Evolutionary conservation across 2,888 invertebrate species (phyloP).

Genomic region (Scaptodrosophila latifasciaeformis): DNA sequence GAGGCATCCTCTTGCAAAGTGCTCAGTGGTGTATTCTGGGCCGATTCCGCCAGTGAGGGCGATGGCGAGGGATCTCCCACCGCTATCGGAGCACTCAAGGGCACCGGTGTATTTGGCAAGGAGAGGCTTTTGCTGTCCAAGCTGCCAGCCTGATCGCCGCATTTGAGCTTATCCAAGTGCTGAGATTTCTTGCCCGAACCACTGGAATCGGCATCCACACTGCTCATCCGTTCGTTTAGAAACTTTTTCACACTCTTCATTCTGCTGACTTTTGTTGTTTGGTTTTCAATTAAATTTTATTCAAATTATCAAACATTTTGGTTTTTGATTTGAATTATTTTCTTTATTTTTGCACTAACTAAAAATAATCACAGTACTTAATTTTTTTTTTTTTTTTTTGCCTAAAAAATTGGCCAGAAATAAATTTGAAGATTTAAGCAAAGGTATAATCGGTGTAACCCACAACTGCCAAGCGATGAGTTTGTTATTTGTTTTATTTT

Average conservation of each 20-base stretch:
- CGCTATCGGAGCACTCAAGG: slow-evolving; percentile 50
- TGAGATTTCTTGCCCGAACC: slow-evolving; percentile 24
- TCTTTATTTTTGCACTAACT: background rate
- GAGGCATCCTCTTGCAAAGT: slow-evolving; percentile 52
- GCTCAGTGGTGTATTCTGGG: slow-evolving; percentile 53
- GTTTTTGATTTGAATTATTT: background rate
- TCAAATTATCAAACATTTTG: too few relatives aligned
- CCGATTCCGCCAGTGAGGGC: slow-evolving; percentile 52
- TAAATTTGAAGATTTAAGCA: too few relatives aligned
- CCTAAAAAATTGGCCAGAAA: too few relatives aligned
- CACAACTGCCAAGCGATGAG: too few relatives aligned
- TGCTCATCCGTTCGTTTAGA: slow-evolving; percentile 73
- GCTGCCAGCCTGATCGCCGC: slow-evolving; percentile 28
- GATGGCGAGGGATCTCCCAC: slow-evolving; percentile 59
- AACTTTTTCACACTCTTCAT: slow-evolving; percentile 75
- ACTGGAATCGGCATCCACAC: slow-evolving; percentile 63
- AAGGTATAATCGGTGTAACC: too few relatives aligned
- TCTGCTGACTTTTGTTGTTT: slow-evolving; percentile 10
- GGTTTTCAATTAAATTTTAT: slow-evolving; percentile 7
- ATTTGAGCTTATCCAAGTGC: slow-evolving; percentile 43
- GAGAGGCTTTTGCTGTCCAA: slow-evolving; percentile 25
- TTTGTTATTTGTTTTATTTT: background rate
- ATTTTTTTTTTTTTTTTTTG: too few relatives aligned
- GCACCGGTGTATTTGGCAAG: slow-evolving; percentile 51
- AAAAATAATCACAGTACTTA: too few relatives aligned